Evolutionary conservation across 2,113 vertebrate species (phyloP).

Genomic region (Hyperoodon ampullatus): DNA sequence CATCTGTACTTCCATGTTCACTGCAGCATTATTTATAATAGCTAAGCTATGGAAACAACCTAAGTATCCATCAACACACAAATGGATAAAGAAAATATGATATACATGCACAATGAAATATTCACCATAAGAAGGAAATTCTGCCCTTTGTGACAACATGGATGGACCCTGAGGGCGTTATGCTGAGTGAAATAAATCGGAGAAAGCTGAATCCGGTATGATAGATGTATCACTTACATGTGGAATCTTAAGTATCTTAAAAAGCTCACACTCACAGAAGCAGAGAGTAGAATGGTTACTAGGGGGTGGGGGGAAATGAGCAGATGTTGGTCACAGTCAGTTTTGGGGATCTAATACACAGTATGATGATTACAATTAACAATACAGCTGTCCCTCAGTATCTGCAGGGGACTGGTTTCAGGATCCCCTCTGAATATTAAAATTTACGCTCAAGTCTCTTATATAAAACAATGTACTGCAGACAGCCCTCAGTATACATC

Average conservation of each 20-base stretch:
- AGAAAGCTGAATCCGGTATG: background rate
- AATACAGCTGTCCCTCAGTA: background rate
- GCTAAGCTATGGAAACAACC: background rate
- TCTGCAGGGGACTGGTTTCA: background rate
- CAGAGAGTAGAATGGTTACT: background rate
- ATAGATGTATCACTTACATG: background rate
- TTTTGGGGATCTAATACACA: background rate
- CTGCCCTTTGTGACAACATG: background rate
- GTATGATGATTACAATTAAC: background rate
- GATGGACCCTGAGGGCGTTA: background rate
- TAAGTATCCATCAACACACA: background rate
- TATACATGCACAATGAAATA: background rate
- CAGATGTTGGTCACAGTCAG: background rate
- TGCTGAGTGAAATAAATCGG: background rate
- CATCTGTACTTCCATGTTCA: background rate
- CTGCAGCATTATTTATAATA: background rate
- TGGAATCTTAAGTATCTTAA: background rate
- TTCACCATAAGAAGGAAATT: background rate
- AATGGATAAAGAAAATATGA: background rate
- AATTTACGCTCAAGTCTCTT: background rate
- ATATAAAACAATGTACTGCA: background rate
- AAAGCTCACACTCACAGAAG: background rate
- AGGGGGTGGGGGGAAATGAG: background rate
- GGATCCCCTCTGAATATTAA: background rate
- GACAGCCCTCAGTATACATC: background rate